A percentile compares a stretch with the other conserved stretches of the same genome.
Evolutionary conservation across 1,140 invertebrate species (phyloP).

Genomic region (Lepidotrigona ventralis): DNA sequence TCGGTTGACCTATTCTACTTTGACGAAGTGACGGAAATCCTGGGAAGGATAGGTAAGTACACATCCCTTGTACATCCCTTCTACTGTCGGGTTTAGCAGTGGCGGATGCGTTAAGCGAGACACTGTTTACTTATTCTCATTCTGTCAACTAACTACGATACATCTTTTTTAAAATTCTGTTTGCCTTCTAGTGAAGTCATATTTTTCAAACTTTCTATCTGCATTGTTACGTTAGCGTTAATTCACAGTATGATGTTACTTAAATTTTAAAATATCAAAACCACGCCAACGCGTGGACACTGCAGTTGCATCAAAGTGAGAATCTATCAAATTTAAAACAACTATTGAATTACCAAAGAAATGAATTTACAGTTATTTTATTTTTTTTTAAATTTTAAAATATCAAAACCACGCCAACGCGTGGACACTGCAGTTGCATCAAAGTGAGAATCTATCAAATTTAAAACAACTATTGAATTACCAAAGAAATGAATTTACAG

Average conservation of each 20-base stretch:
- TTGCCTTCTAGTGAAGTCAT: neutral
- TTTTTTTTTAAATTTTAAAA: neutral
- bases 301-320: neutral
- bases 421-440: neutral
- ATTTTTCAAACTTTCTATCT: neutral
- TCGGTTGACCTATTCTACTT: neutral
- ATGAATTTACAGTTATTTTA: neutral
- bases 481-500: neutral
- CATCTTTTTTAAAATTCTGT: neutral
- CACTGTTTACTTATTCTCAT: conserved; percentile 10
- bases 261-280: neutral
- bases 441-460: neutral
- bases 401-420: neutral
- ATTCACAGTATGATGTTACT: neutral
- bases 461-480: neutral
- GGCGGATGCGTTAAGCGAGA: neutral
- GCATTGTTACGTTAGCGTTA: neutral
- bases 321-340: neutral
- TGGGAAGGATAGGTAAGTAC: neutral
- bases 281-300: neutral
- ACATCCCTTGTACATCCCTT: neutral
- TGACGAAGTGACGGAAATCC: neutral
- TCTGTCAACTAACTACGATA: neutral
- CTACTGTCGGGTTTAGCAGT: neutral
- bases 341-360: neutral